Evolutionary conservation across 1,140 invertebrate species (phyloP).

Genomic region (Idris sp.): DNA sequence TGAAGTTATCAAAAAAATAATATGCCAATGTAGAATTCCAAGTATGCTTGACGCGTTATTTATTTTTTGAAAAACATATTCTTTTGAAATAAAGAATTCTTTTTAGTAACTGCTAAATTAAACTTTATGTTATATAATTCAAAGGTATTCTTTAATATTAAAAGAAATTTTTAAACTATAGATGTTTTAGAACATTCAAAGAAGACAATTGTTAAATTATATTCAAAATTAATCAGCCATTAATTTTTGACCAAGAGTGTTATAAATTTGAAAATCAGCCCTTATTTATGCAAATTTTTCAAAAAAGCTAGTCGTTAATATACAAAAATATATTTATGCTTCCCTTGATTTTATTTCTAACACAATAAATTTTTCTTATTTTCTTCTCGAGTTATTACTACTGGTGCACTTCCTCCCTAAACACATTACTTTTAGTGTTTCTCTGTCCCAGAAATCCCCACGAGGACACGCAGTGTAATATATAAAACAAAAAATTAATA

Average conservation of each 20-base stretch:
- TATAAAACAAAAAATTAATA: slow-evolving; percentile 38
- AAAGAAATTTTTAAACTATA: slow-evolving; percentile 15
- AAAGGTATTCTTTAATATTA: slow-evolving; percentile 31
- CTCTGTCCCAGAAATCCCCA: slow-evolving; percentile 16
- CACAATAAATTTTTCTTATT: slow-evolving; percentile 44
- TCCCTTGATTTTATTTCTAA: slow-evolving; percentile 23
- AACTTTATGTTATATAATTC: slow-evolving; percentile 28
- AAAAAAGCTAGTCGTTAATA: too few relatives aligned
- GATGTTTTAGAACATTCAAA: too few relatives aligned
- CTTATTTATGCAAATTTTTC: neutral
- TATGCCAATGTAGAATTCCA: slow-evolving; percentile 17
- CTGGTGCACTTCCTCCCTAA: slow-evolving; percentile 36
- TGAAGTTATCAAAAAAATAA: slow-evolving; percentile 6
- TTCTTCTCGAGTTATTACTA: slow-evolving; percentile 41
- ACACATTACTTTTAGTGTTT: slow-evolving; percentile 51
- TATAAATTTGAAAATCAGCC: too few relatives aligned
- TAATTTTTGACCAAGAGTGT: too few relatives aligned
- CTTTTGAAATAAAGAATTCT: slow-evolving; percentile 27
- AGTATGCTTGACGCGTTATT: neutral
- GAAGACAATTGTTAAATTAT: too few relatives aligned
- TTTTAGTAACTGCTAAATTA: slow-evolving; percentile 9
- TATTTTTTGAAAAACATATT: slow-evolving; percentile 20
- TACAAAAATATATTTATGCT: slow-evolving; percentile 9
- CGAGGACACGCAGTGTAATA: slow-evolving; percentile 8
- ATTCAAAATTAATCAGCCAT: too few relatives aligned